Conservation (phyloP, 2,113 vertebrate genomes). For the Melanocharis versteri region DNA sequence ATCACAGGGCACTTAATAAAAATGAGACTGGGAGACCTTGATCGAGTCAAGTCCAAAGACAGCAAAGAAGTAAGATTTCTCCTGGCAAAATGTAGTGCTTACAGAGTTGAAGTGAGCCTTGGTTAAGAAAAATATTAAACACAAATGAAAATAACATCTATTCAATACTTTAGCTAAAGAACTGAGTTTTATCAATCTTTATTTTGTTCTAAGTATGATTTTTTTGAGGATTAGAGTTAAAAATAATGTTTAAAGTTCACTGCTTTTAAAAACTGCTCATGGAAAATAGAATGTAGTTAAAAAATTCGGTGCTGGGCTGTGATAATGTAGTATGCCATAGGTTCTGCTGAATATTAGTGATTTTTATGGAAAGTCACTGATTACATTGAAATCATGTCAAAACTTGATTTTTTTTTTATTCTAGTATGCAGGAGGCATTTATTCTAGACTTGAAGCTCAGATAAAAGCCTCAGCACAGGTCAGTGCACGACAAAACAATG, state of each 20-base stretch:
- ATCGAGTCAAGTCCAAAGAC: slow-evolving; percentile 85
- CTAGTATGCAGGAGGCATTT: slow-evolving; percentile 88
- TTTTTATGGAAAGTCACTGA: not conserved
- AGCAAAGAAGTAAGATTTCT: slow-evolving; percentile 84
- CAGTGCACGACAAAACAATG: slow-evolving; percentile 74
- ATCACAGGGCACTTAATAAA: slow-evolving; percentile 90
- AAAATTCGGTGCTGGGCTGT: not conserved
- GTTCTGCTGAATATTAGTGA: not conserved
- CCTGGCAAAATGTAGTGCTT: not conserved
- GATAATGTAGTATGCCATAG: not conserved
- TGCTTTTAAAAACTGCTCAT: not conserved
- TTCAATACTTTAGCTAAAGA: not conserved
- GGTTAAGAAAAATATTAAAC: not conserved
- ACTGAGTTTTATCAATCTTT: not conserved
- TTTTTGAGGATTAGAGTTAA: not conserved
- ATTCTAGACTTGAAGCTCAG: slow-evolving; percentile 89
- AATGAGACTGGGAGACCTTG: slow-evolving; percentile 90
- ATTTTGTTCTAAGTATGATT: not conserved
- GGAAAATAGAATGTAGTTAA: not conserved
- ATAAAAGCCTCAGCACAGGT: slow-evolving; percentile 80
- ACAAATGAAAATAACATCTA: not conserved
- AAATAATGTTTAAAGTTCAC: not conserved
- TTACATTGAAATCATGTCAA: not conserved
- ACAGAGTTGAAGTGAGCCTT: not conserved
- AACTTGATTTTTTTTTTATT: not conserved